Evolutionary conservation across 2,888 invertebrate species (phyloP), one percentile per base, ranked within the genome.

Genomic region (Thereva unica): DNA sequence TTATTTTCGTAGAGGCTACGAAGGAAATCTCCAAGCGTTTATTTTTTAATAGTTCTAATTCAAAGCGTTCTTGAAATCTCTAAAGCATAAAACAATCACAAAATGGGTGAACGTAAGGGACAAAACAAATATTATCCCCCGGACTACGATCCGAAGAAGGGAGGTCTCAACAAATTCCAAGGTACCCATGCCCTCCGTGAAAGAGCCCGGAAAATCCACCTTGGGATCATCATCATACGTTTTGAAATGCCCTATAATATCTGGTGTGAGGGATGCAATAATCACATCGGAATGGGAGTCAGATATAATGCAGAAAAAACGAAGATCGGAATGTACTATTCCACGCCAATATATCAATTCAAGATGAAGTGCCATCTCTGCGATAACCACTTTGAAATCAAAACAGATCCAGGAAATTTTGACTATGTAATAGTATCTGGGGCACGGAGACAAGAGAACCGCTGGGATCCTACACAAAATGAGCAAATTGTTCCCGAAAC

Each of bases 231-330:
- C 40, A 79, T 81, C 47, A 81, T 81, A 40, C 87, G 98, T 54
- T 99, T 99, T 84, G 99, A 99, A 83, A 97, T 99, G 97, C 99
- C 99, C 0, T 99, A 96, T 77, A 99, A 99, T 81, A 98, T 99
- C 74, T 99, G 99, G 99, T 99, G 99, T 74, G 93, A 95, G 45
- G 97, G 97, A 64, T 99, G 99, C 78, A 90, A 91, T 71, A 98
- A 95, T 82, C 99, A 98, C 77, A 95, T 99, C 66, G 99, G 97
- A 40, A 99, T 98, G 97, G 98, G 99, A 1, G 98, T 99, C 0
- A 86, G 99, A 57, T 99, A 99, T 79, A 99, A 95, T 76, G 93
- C 94, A 0, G 94, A 95, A 77, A 95, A 95, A 80, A 93, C 86
- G 0, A 95, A 94, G 81, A 84, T 95, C 59, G 99, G 98, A 71